Percentiles rank a stretch among this genome's conserved stretches.
These are phyloP conservation scores for Otocyon megalotis DNA, from an alignment of 2,113 vertebrate species.

Conservation along the genomic window DNA sequence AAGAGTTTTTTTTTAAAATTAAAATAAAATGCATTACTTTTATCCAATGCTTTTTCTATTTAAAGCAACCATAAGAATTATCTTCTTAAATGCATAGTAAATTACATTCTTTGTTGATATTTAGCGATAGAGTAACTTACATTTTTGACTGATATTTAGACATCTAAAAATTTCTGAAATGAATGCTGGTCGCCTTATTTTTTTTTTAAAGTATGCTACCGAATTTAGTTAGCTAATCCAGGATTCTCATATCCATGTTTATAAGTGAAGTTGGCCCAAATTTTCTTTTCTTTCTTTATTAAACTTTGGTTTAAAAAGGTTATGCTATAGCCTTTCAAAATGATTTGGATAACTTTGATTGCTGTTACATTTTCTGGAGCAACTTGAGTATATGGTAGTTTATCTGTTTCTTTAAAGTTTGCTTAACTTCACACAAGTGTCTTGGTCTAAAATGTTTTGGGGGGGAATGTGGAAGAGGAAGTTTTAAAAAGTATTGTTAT, in stretches of 20 bases:
- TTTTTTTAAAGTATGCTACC: neutral
- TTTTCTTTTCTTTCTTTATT: conserved; percentile 16
- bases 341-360: neutral
- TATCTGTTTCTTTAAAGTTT: conserved; percentile 23
- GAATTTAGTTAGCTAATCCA: conserved; percentile 47
- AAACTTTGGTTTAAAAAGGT: neutral
- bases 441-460: neutral
- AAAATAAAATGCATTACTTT: conserved; percentile 10
- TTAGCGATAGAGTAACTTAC: conserved; percentile 7
- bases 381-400: neutral
- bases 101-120: neutral
- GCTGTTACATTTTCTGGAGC: conserved; percentile 23
- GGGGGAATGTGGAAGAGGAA: neutral
- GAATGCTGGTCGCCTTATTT: neutral
- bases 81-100: neutral
- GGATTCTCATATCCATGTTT: neutral
- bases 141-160: neutral
- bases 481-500: neutral
- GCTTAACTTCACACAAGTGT: neutral
- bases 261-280: neutral
- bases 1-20: neutral
- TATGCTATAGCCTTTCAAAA: neutral
- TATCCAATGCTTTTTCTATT: conserved; percentile 26
- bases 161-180: conserved; percentile 49
- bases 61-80: neutral